Conservation (phyloP, 2,888 invertebrate species). For the Cephus spinipes region DNA sequence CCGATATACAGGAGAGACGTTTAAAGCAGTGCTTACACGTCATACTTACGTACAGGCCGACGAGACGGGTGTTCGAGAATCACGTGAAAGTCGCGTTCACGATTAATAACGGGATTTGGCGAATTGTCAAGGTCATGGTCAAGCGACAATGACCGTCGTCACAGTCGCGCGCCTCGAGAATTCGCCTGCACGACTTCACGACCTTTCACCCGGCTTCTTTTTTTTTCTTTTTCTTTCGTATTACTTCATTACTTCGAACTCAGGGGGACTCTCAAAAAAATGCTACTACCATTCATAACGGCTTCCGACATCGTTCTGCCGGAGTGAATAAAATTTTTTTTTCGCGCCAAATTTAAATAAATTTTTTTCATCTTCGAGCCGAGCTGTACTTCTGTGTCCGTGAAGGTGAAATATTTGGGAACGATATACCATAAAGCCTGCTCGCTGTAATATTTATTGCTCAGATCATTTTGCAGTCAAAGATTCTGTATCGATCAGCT, state of each 20-base stretch:
- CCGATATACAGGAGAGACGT: neutral
- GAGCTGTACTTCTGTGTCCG: neutral
- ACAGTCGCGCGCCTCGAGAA: too few relatives aligned
- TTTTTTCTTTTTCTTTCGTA: too few relatives aligned
- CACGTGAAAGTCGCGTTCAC: neutral
- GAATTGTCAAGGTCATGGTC: neutral
- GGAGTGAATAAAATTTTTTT: neutral
- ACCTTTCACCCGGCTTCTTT: too few relatives aligned
- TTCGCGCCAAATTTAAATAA: neutral
- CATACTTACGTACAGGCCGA: neutral
- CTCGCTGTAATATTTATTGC: neutral
- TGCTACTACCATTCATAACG: too few relatives aligned
- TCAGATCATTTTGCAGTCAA: neutral
- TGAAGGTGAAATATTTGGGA: too few relatives aligned
- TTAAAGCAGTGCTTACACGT: neutral
- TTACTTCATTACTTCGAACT: too few relatives aligned
- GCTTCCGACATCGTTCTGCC: too few relatives aligned
- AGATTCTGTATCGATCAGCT: slow-evolving; percentile 1
- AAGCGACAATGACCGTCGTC: too few relatives aligned
- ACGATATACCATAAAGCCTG: too few relatives aligned
- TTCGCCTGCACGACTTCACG: too few relatives aligned
- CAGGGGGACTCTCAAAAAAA: too few relatives aligned
- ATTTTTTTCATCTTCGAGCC: neutral
- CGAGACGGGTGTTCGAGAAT: neutral
- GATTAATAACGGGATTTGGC: neutral